Base-by-base conservation (phyloP, 2,888 invertebrate genomes). In the Rhingia rostrata region DNA sequence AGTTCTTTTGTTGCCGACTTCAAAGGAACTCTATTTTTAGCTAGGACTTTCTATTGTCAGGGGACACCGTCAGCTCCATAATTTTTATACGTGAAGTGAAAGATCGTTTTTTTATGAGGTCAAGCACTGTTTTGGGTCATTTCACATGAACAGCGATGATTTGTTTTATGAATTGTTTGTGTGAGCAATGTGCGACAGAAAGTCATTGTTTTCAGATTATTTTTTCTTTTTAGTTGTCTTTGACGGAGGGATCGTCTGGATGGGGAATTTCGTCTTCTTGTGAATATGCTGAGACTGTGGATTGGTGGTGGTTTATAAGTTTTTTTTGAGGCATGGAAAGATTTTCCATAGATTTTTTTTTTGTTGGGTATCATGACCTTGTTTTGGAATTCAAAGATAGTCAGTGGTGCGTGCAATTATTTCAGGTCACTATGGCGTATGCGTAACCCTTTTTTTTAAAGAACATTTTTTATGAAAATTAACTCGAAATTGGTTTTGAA, bases 31-130 rank as follows among this genome's bases (percentile, higher is more conserved):
- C 30, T 49, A 5, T 49, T 49, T 49, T 10, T 10, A 10, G 49
- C 7, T 32, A 30, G 10, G 22, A 30, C 30, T 9, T 49, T 5
- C 30, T 49, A 54, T 37, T 63, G 47, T 49, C 37, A 35, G 63
- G 47, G 6, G 47, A 37, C 35, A 35, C 10, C 41, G 35, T 63
- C 6, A 63, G 32, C n/a, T 37, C 45, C 43, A 43, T 45, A 45
- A 60, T 60, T 32, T 63, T 45, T 61, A 45, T 61, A 35, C 61
- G n/a, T 35, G 12, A 32, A 60, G 41, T 4, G 53, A 45, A 35
- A 12, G 12, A 61, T 61, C 61, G 14, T 45, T 61, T n/a, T 61
- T 47, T 45, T 61, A 47, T 33, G 47, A 41, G 61, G 61, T 61
- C 61, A 61, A 30, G n/a, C 61, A 47, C 61, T 61, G 61, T 33